Base-by-base conservation (phyloP, 2,113 vertebrate species). In the Lichenostomus cassidix region DNA sequence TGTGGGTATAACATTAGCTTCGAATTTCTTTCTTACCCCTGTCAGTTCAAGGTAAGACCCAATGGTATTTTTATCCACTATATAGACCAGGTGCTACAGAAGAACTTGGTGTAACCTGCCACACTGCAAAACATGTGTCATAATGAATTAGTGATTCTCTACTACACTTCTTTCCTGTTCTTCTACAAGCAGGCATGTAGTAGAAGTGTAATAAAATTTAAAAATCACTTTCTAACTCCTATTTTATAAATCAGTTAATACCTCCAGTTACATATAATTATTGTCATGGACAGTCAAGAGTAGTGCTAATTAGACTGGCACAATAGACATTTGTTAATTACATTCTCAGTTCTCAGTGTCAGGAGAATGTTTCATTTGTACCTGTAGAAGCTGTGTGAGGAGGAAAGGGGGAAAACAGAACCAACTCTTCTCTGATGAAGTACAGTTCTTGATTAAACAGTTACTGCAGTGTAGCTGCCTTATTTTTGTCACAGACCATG, bases 61-160 rank as follows among this genome's bases (percentile, higher is more conserved):
- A 25, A 7, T 16, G 63, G 70, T 87, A 90, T 95, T 92, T 91
- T 84, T 70, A 88, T n/a, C 22, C 49, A 33, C 59, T 50, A 20
- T 10, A 47, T 1, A 80, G 55, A 47, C 22, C 68, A 63, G 46
- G 79, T 77, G 49, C 80, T 86, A 73, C 41, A 76, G 68, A 77
- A 78, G 14, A 52, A 87, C n/a, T 59, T 77, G 46, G 55, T 70
- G 31, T 69, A 93, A 64, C 19, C 29, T 80, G 73, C 60, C 65
- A 90, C 62, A 50, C 31, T 83, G 47, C 52, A 89, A 92, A 96
- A 79, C 19, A 85, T 53, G 50, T 58, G 74, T 93, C 91, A 77
- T 19, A 77, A 4, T 63, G 86, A 92, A 91, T 95, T 90, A 95
- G 52, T 2, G 1, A n/a, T 60, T 94, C 56, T 55, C 59, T 59